Evolutionary conservation across 2,797 vertebrate genomes (phyloP), one percentile per base, ranked within the genome.

Genomic region (Etheostoma nigrum): DNA sequence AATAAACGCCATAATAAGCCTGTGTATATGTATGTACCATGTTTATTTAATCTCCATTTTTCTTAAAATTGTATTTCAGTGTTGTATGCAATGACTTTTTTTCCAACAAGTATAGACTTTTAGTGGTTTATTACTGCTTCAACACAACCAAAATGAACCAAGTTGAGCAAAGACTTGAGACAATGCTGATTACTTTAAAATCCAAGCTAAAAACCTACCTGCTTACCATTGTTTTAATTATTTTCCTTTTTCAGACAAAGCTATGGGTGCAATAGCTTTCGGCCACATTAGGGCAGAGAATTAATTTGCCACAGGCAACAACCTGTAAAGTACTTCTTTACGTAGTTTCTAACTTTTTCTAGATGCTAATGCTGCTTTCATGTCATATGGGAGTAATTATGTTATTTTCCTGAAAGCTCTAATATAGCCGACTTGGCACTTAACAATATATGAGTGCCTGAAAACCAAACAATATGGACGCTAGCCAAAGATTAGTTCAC

Each of bases 1-100:
- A 77, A 76, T 63, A 59, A 45, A 44, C 45, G 25, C 8, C 12
- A 0, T 19, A 47, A 53, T 54, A 74, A 42, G 30, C 42, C 9
- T 5, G 3, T 15, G 36, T 21, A 11, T 61, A 51, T 67, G 44
- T 33, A 42, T 25, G 12, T 6, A 23, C 5, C 15, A 27, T 44
- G 44, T 53, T 51, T 67, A 49, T 48, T 44, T 67, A 49, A 62
- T 67, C 2, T 30, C 19, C 25, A 23, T 60, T 55, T 5, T n/a
- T 58, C 27, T n/a, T 19, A 14, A 40, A 33, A 58, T 30, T 36
- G 8, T 33, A 58, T 36, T 58, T 6, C 9, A 19, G 2, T 58
- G 10, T n/a, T 58, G 13, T 40, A 59, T 59, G 19, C 14, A 5
- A 40, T 5, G 11, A 6, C 33, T 7, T 33, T 53, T 49, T 11